phyloP scores from a whole-genome alignment of 2,888 invertebrate species.

The Gymnocheta viridis region DNA sequence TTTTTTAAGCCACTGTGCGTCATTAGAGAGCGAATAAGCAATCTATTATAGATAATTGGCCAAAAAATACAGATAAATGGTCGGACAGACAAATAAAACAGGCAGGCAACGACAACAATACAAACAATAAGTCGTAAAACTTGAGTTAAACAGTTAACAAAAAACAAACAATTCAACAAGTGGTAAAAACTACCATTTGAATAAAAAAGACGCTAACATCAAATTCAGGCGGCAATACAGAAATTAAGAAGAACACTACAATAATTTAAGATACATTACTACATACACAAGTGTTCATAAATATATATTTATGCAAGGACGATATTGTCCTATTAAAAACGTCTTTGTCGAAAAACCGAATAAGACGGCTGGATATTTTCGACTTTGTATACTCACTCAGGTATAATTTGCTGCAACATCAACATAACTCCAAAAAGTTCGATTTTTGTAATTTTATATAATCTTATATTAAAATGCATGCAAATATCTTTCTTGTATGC shows the following conservation, averaged over 20 bases:
- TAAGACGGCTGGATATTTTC: too few relatives aligned
- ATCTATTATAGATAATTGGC: slow-evolving; percentile 23
- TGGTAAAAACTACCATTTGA: slow-evolving; percentile 48
- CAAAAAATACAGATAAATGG: slow-evolving; percentile 20
- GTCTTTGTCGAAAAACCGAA: too few relatives aligned
- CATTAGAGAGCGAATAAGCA: slow-evolving; percentile 22
- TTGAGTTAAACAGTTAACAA: slow-evolving; percentile 42
- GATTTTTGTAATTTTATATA: too few relatives aligned
- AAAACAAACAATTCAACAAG: slow-evolving; percentile 56
- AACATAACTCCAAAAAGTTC: too few relatives aligned
- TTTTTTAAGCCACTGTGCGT: not conserved
- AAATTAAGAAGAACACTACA: not conserved
- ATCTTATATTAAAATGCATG: too few relatives aligned
- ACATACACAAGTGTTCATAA: not conserved
- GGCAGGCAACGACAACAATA: slow-evolving; percentile 6
- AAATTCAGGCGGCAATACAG: not conserved
- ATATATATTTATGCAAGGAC: not conserved
- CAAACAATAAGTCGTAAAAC: slow-evolving; percentile 41
- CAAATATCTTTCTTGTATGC: too few relatives aligned
- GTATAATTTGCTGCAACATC: too few relatives aligned
- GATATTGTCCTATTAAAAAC: too few relatives aligned
- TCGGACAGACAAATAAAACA: slow-evolving; percentile 17
- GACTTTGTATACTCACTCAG: too few relatives aligned
- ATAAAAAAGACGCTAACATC: slow-evolving; percentile 14
- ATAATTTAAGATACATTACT: not conserved